Evolutionary conservation across 2,113 vertebrate species (phyloP), one percentile per base, ranked within the genome.

Genomic region (Centropus bengalensis): DNA sequence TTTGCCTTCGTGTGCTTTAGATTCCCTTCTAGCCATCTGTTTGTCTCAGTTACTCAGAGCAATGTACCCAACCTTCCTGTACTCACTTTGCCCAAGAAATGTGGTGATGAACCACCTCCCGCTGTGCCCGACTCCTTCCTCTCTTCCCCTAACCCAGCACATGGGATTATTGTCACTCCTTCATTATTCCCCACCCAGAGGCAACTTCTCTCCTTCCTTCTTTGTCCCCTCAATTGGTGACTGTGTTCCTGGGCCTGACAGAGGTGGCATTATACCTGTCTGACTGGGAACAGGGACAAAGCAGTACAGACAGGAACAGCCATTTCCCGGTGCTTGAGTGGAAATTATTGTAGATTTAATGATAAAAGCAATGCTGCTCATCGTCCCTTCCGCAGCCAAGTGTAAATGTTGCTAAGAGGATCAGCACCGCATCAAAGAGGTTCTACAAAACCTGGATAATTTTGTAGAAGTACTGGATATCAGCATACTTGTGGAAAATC

Each of bases 21-120:
- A 87, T 51, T 94, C 89, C 38, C 59, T 95, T 75, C 70, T 69
- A 66, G 68, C 94, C 96, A 97, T 97, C 96, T 95, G 95, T 66
- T 91, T 94, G 81, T 87, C 82, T 89, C 38, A 36, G 59, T 94
- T 93, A 83, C 56, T 96, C 89, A 92, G 70, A 92, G 86, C 42
- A 30, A 27, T 71, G 86, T 96, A 92, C 92, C 47, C 91, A 95
- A 27, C 69, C 92, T 96, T 86, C 68, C 38, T 83, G 86, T 60
- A 59, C 71, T 63, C 4, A 3, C 42, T 77, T 83, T 0, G 38
- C 42, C 60, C 44, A 26, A 78, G 52, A 51, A 55, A 83, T 59
- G 32, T 77, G 45, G 32, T 93, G 47, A 14, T 86, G 32, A 94
- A 96, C 73, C 44, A 67, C 69, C 80, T 78, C 92, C 90, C 2